phyloP scores from a whole-genome alignment of 2,797 vertebrate genomes.

The Gallinago stenura region DNA sequence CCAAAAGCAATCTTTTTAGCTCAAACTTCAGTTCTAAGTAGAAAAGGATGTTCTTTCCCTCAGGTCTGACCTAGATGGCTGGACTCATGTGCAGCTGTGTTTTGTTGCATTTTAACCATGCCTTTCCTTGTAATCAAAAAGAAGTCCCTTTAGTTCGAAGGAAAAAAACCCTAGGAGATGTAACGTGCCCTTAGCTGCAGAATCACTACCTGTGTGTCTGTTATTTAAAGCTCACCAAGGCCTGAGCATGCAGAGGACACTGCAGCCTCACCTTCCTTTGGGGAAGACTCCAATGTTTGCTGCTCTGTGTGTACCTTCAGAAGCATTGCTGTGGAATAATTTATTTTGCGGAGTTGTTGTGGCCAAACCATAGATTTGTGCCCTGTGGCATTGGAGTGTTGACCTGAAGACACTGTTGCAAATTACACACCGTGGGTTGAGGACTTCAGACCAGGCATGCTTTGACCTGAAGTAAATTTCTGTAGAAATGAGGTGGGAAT shows the following conservation, averaged over 20 bases:
- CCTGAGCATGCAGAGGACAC: background rate
- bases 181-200: background rate
- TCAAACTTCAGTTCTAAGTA: background rate
- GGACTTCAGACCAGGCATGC: background rate
- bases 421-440: background rate
- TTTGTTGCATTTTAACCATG: background rate
- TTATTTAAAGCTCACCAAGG: background rate
- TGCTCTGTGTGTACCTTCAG: background rate
- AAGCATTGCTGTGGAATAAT: background rate
- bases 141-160: background rate
- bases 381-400: background rate
- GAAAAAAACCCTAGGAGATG: background rate
- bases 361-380: background rate
- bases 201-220: background rate
- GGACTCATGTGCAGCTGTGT: background rate
- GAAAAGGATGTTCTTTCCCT: background rate
- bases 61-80: background rate
- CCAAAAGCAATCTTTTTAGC: background rate
- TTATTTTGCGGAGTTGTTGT: constrained; percentile 24
- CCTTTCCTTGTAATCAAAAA: background rate
- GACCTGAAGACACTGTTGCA: background rate
- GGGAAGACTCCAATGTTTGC: background rate
- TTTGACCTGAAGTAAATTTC: constrained; percentile 36
- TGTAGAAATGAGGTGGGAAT: background rate
- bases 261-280: background rate